These are phyloP conservation scores for Notechis scutatus DNA, from an alignment of 2,113 vertebrate species.

Conservation along the genomic window DNA sequence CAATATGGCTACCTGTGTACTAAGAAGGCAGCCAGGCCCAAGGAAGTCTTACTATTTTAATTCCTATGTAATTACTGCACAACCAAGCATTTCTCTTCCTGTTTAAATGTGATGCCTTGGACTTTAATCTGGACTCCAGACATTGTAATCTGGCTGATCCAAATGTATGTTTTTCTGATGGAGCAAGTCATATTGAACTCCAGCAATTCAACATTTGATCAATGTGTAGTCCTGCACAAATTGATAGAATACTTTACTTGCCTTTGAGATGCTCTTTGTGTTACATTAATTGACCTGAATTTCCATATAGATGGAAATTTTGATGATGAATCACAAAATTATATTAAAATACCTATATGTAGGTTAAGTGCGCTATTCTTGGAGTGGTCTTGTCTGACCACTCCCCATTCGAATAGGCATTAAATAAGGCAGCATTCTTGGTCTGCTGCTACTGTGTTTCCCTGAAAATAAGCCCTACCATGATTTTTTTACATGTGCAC, in stretches of 20 bases:
- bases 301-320: neutral
- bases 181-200: neutral
- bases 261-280: neutral
- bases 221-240: neutral
- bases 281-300: neutral
- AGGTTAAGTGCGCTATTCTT: neutral
- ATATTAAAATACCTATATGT: neutral
- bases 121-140: neutral
- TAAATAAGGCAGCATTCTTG: neutral
- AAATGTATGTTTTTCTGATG: neutral
- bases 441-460: neutral
- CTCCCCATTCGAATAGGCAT: neutral
- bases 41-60: neutral
- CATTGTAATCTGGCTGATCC: neutral
- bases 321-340: neutral
- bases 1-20: neutral
- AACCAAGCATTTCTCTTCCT: neutral
- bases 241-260: neutral
- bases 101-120: neutral
- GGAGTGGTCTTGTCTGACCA: neutral
- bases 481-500: too few species aligned
- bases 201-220: neutral
- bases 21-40: neutral
- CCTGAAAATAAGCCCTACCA: too few species aligned
- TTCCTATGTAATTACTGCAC: neutral